A percentile compares a stretch with the other conserved stretches of the same genome.
These are phyloP conservation scores for Endotricha flammealis DNA, from an alignment of 2,888 invertebrate genomes.

Conservation along the genomic window DNA sequence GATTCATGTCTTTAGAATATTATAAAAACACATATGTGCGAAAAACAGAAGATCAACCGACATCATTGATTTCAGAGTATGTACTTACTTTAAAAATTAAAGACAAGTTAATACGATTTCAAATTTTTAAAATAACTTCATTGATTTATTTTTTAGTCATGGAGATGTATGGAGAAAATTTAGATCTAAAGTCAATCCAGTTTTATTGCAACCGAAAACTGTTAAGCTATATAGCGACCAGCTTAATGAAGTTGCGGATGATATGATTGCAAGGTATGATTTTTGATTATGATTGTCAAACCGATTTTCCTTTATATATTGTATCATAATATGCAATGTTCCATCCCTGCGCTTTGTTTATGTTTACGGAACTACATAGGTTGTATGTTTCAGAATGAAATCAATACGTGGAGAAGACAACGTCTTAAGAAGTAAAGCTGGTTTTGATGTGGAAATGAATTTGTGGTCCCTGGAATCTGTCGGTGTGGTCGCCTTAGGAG, in stretches of 20 bases:
- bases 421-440: slow-evolving; percentile 72
- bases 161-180: slow-evolving; percentile 5
- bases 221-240: slow-evolving; percentile 24
- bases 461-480: slow-evolving; percentile 75
- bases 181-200: slow-evolving; percentile 10
- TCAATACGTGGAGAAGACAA: slow-evolving; percentile 49
- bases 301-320: not conserved
- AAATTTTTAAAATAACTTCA: too few relatives aligned
- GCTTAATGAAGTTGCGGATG: slow-evolving; percentile 66
- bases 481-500: slow-evolving; percentile 24
- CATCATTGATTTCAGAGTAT: slow-evolving; percentile 30
- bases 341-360: not conserved
- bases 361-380: not conserved
- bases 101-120: slow-evolving; percentile 2
- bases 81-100: too few relatives aligned
- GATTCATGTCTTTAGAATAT: not conserved
- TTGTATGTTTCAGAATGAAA: slow-evolving; percentile 44
- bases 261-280: slow-evolving; percentile 74
- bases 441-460: slow-evolving; percentile 58
- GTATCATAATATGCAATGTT: not conserved
- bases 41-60: slow-evolving; percentile 15
- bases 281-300: not conserved
- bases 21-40: slow-evolving; percentile 6
- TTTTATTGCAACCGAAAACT: slow-evolving; percentile 12
- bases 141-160: too few relatives aligned